These are phyloP conservation scores for Mesocricetus auratus DNA, from an alignment of 2,113 vertebrate species.

Conservation along the genomic window DNA sequence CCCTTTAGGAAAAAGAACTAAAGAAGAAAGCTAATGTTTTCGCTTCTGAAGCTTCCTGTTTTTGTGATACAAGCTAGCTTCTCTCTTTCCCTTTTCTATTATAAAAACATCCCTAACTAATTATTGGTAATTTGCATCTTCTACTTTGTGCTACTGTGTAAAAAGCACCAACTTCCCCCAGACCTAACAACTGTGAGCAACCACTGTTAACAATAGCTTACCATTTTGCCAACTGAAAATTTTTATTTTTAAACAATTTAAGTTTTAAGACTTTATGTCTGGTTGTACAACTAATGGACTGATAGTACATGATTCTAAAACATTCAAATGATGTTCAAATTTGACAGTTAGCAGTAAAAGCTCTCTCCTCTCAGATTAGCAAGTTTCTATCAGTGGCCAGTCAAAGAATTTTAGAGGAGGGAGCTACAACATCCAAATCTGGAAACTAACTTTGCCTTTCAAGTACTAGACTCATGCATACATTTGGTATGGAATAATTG, in stretches of 20 bases:
- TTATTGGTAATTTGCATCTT: slow-evolving; percentile 37
- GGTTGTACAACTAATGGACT: neutral
- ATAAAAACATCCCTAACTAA: neutral
- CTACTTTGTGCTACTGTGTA: neutral
- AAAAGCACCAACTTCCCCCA: neutral
- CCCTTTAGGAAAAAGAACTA: neutral
- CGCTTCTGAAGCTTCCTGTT: neutral
- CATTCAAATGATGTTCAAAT: neutral
- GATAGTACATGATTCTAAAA: neutral
- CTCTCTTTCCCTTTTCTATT: neutral
- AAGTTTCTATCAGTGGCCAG: neutral
- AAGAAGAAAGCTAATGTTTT: neutral
- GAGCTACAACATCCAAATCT: neutral
- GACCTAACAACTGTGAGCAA: neutral
- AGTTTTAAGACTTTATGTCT: slow-evolving; percentile 32
- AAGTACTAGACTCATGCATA: neutral
- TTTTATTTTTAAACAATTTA: slow-evolving; percentile 32
- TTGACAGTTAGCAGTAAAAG: neutral
- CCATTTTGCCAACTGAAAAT: neutral
- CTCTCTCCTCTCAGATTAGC: neutral
- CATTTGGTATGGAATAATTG: neutral
- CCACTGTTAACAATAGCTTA: neutral
- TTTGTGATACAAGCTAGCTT: neutral
- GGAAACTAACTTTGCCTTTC: neutral
- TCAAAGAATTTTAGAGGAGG: neutral